A percentile compares a stretch with the other conserved stretches of the same genome.
Evolutionary conservation across 2,888 invertebrate species (phyloP).

Genomic region (Acrocyrtus sp.): DNA sequence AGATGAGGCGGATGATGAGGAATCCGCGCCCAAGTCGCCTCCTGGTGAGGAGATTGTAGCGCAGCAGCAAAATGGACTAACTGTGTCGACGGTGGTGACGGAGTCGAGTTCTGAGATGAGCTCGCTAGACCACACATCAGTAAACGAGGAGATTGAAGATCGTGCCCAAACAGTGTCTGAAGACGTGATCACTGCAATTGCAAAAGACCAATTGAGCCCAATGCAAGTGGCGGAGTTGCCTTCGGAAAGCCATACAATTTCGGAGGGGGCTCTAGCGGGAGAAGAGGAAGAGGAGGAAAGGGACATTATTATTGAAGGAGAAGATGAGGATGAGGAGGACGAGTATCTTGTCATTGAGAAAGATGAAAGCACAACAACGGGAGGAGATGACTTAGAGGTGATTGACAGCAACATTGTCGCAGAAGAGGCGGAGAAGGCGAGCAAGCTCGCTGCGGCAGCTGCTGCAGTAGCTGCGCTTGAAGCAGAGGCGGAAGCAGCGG

Average conservation of each 20-base stretch:
- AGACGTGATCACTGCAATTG: constrained; percentile 52
- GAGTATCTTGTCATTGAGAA: constrained; percentile 63
- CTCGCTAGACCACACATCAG: constrained; percentile 61
- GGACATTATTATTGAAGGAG: constrained; percentile 43
- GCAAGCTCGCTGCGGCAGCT: constrained; percentile 11
- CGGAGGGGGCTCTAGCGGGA: constrained; percentile 45
- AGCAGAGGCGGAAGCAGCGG: constrained; percentile 12
- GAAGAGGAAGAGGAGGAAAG: constrained; percentile 50
- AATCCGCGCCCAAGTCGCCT: constrained; percentile 26
- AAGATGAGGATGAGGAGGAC: constrained; percentile 62
- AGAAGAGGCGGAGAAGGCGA: constrained; percentile 36
- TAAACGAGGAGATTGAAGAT: constrained; percentile 50
- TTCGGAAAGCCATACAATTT: constrained; percentile 55
- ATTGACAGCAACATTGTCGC: constrained; percentile 42
- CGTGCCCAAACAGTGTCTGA: constrained; percentile 45
- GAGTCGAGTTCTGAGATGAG: constrained; percentile 62
- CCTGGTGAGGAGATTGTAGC: constrained; percentile 32
- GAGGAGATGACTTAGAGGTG: constrained; percentile 32
- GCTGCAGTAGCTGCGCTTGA: constrained; percentile 12
- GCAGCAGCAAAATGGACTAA: constrained; percentile 42
- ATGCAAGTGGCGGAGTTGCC: constrained; percentile 34
- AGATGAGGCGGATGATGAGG: constrained; percentile 3
- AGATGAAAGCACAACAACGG: constrained; percentile 53
- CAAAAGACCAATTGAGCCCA: constrained; percentile 45
- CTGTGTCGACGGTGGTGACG: constrained; percentile 42